A percentile compares a stretch with the other conserved stretches of the same genome.
Evolutionary conservation across 2,113 vertebrate genomes (phyloP).

Genomic region (Protobothrops mucrosquamatus): DNA sequence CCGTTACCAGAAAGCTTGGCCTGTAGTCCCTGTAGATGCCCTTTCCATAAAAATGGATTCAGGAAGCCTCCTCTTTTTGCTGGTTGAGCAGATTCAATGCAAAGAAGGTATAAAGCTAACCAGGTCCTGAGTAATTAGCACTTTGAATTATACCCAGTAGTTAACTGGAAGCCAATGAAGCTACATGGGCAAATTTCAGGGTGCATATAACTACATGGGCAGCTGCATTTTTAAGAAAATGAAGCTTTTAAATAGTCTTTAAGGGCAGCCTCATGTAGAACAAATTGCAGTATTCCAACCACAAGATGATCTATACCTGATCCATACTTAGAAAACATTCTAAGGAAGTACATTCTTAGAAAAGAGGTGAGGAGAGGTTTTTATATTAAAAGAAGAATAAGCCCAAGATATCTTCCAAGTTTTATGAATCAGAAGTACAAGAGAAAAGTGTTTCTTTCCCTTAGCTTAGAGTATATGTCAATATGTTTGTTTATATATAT

Average conservation of each 20-base stretch:
- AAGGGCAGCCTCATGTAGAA: neutral
- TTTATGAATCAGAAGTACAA: conserved; percentile 18
- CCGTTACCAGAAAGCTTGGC: neutral
- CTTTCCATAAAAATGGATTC: neutral
- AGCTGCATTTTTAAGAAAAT: neutral
- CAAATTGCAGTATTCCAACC: neutral
- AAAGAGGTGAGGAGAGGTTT: neutral
- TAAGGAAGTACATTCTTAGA: conserved; percentile 36
- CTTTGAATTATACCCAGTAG: neutral
- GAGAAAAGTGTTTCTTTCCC: conserved; percentile 30
- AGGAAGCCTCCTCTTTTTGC: neutral
- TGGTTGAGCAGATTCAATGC: neutral
- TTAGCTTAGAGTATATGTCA: neutral
- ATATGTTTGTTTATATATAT: neutral
- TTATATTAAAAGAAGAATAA: conserved; percentile 8
- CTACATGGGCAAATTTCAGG: neutral
- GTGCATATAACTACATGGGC: neutral
- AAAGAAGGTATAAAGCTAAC: neutral
- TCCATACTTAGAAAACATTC: conserved; percentile 17
- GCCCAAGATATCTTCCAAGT: neutral
- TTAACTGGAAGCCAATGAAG: neutral
- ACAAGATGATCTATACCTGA: neutral
- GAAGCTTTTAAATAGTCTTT: neutral
- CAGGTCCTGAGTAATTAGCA: neutral
- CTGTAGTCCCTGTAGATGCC: neutral